Conservation (phyloP, 2,113 vertebrate genomes). For the Solea solea region DNA sequence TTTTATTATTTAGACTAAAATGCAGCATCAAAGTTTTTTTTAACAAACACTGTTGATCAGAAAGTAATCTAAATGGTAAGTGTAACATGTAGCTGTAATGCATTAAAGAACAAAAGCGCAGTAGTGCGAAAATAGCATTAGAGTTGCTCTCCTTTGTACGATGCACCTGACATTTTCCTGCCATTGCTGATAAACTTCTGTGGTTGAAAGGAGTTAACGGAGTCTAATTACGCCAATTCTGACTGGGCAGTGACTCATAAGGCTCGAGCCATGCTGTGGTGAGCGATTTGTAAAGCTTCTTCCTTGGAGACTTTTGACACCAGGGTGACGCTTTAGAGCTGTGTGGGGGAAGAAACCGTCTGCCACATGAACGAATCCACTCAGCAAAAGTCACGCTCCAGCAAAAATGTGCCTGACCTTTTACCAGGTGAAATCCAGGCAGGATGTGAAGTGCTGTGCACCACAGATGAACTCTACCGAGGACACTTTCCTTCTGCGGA, state of each 20-base stretch:
- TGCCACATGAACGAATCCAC: conserved; percentile 35
- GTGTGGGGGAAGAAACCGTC: conserved; percentile 29
- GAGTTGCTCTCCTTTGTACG: too few relatives aligned
- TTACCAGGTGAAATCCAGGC: conserved; percentile 9
- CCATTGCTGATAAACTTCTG: neutral
- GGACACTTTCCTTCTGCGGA: neutral
- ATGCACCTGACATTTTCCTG: neutral
- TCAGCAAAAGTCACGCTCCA: conserved; percentile 19
- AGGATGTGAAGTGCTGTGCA: neutral
- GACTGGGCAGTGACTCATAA: conserved; percentile 46
- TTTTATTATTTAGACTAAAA: too few relatives aligned
- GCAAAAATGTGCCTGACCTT: conserved; percentile 20
- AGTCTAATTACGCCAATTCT: conserved; percentile 33
- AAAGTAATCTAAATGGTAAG: too few relatives aligned
- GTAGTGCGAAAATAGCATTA: too few relatives aligned
- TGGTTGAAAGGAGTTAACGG: neutral
- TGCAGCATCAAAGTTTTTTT: too few relatives aligned
- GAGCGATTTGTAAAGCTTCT: conserved; percentile 35
- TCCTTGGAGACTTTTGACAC: conserved; percentile 33
- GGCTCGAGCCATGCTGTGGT: conserved; percentile 10
- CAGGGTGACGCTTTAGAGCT: conserved; percentile 6
- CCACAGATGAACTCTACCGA: neutral
- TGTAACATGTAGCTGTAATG: too few relatives aligned
- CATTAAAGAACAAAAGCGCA: too few relatives aligned
- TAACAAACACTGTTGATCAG: too few relatives aligned